These are phyloP conservation scores for Mus spicilegus DNA, from an alignment of 2,113 vertebrate genomes.

Conservation along the genomic window DNA sequence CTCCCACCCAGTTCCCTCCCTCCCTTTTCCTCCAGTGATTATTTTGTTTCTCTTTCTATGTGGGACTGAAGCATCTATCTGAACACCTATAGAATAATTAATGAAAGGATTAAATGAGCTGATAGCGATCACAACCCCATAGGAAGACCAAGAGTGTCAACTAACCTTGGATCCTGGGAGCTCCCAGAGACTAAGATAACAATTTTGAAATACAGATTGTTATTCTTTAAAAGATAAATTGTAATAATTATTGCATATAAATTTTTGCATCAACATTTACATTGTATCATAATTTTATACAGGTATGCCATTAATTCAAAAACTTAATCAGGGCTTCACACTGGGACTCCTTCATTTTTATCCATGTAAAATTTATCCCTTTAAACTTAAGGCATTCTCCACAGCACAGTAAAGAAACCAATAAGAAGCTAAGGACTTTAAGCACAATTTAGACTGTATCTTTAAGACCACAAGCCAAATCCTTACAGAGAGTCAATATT, in stretches of 20 bases:
- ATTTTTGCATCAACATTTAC: not conserved
- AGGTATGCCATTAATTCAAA: constrained; percentile 6
- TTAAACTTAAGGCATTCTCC: not conserved
- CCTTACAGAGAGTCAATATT: constrained; percentile 58
- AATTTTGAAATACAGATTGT: not conserved
- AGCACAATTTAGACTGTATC: constrained; percentile 1
- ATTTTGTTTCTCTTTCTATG: too few relatives aligned
- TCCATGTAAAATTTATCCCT: not conserved
- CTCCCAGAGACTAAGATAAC: too few relatives aligned
- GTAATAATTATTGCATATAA: not conserved
- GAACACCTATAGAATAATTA: too few relatives aligned
- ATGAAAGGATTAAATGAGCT: too few relatives aligned
- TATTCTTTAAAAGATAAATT: not conserved
- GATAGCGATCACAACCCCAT: too few relatives aligned
- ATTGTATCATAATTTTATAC: not conserved
- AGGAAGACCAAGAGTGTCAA: too few relatives aligned
- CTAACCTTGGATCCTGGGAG: too few relatives aligned
- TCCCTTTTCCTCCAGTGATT: too few relatives aligned
- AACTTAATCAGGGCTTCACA: not conserved
- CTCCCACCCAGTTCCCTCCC: too few relatives aligned
- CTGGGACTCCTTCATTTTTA: not conserved
- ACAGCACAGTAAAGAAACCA: not conserved
- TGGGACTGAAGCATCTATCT: too few relatives aligned
- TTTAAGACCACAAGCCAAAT: constrained; percentile 33
- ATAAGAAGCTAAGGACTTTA: not conserved